These are phyloP conservation scores for Yponomeuta evonymella DNA, from an alignment of 2,888 invertebrate species.

Conservation along the genomic window DNA sequence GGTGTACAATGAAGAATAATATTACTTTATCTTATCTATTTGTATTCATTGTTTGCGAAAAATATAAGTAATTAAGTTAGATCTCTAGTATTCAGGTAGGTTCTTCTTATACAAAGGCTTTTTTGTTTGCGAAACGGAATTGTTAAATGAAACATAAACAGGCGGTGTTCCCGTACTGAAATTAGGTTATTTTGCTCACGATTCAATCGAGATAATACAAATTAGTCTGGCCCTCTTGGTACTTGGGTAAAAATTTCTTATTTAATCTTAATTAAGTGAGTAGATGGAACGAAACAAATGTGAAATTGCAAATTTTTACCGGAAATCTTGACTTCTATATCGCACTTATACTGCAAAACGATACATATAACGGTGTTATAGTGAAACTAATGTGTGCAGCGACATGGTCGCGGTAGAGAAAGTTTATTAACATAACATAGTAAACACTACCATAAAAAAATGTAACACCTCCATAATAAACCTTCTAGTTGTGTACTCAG, in stretches of 20 bases:
- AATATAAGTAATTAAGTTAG: neutral
- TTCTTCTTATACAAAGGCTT: neutral
- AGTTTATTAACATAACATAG: too few relatives aligned
- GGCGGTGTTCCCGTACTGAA: neutral
- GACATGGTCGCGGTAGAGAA: too few relatives aligned
- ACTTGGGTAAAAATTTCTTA: neutral
- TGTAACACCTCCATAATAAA: too few relatives aligned
- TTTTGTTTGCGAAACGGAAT: conserved; percentile 7
- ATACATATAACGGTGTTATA: too few relatives aligned
- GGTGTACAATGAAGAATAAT: too few relatives aligned
- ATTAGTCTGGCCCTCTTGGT: neutral
- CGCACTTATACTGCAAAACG: too few relatives aligned
- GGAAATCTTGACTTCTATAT: too few relatives aligned
- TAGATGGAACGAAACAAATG: neutral
- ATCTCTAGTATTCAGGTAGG: neutral
- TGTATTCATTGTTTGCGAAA: neutral
- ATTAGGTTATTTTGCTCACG: neutral
- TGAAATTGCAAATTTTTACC: too few relatives aligned
- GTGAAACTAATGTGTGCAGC: too few relatives aligned
- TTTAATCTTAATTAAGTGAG: neutral
- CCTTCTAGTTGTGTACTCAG: too few relatives aligned
- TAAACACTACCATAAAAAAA: too few relatives aligned
- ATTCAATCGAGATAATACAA: neutral
- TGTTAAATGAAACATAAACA: conserved; percentile 6
- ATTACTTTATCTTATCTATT: too few relatives aligned